These are phyloP conservation scores for Casuarius casuarius DNA, from an alignment of 2,113 vertebrate genomes.

Conservation along the genomic window DNA sequence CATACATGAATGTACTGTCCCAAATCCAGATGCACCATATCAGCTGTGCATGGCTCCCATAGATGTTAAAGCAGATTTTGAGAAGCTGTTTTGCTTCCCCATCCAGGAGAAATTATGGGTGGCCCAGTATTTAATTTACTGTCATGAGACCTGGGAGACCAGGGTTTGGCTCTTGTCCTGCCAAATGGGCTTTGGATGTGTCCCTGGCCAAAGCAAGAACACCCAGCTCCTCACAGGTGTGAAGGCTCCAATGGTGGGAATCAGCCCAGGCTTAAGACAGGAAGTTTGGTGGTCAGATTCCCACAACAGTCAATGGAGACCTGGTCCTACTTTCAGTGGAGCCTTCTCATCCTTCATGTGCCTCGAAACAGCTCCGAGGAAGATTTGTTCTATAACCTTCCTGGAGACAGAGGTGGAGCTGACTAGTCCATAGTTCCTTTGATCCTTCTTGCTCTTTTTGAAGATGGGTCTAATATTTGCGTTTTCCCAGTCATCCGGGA, in stretches of 20 bases:
- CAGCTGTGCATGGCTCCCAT: background rate
- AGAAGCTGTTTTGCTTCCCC: background rate
- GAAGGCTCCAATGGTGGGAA: background rate
- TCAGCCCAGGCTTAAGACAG: background rate
- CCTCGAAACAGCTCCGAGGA: background rate
- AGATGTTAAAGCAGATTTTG: background rate
- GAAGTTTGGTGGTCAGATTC: background rate
- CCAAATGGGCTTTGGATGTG: background rate
- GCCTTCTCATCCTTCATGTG: background rate
- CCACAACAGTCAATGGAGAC: background rate
- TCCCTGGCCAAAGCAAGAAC: background rate
- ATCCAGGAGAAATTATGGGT: background rate
- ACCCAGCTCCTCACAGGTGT: background rate
- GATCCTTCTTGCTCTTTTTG: background rate
- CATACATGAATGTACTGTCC: background rate
- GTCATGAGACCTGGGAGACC: background rate
- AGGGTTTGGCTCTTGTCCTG: background rate
- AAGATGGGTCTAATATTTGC: background rate
- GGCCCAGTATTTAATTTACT: background rate
- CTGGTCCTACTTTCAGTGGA: background rate
- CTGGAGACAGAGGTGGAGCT: background rate
- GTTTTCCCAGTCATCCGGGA: background rate
- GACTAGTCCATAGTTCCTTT: background rate
- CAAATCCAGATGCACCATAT: background rate
- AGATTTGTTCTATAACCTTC: background rate